Base-by-base conservation (phyloP, 2,113 vertebrate species). In the Aegotheles bennettii region DNA sequence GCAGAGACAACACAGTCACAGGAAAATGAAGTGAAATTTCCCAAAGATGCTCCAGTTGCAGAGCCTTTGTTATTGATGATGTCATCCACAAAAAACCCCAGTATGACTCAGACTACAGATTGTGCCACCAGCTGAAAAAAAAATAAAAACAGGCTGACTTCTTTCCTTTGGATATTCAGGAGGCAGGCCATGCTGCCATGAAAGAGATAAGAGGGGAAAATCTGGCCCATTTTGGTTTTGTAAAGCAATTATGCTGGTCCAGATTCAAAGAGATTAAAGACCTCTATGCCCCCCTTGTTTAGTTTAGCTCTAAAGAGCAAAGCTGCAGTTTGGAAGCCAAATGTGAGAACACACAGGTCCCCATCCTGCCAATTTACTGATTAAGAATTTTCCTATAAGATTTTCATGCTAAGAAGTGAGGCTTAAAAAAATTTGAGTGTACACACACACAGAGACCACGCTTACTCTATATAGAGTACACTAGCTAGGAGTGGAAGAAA, bases 241-340 rank as follows among this genome's bases (percentile, higher is more conserved):
- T 89, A 74, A 93, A 96, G 81, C 76, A 87, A 81, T 94, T 94
- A 76, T 47, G 43, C 63, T 79, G 57, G 90, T 93, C 74, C 85
- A 95, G 89, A 91, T 82, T 88, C 64, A 93, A 74, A 91, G 57
- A 89, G 53, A 84, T 85, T 95, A 90, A 50, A 86, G 75, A 90
- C 33, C 47, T 92, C 67, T 81, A 50, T 80, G 79, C 16, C 50
- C 10, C 13, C 42, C 71, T 73, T 57, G 59, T 84, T 80, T 57
- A 84, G 76, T 54, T 93, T 54, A 86, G 54, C 28, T 38, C 29
- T 35, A 23, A 63, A 90, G 24, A 89, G 61, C 74, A 91, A 89
- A 90, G 82, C 59, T 90, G 90, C 76, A 77, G 50, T 80, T 57
- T 70, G 33, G 85, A 92, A 90, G 59, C 63, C 68, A 77, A 84